Evolutionary conservation across 2,888 invertebrate genomes (phyloP).

Genomic region (Oasisia sp.): DNA sequence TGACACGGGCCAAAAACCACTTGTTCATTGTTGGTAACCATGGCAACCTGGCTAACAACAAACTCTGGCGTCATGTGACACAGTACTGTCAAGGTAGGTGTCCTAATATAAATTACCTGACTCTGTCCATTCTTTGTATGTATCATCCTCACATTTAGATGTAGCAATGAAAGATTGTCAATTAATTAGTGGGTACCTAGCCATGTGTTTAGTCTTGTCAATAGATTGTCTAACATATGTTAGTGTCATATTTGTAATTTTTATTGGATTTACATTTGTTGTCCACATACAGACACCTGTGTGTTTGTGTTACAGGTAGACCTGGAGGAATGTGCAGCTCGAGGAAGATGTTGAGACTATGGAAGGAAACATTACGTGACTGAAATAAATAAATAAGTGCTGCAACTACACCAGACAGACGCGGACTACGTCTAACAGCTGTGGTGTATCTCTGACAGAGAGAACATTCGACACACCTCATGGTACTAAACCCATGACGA

Average conservation of each 20-base stretch:
- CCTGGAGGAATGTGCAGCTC: neutral
- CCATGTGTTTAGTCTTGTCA: neutral
- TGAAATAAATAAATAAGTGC: neutral
- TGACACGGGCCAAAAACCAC: constrained; percentile 56
- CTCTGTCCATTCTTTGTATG: neutral
- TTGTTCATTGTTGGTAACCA: constrained; percentile 54
- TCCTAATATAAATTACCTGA: neutral
- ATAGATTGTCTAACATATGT: neutral
- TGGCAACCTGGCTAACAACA: constrained; percentile 49
- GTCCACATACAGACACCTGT: neutral
- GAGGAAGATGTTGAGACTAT: neutral
- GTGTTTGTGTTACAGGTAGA: neutral
- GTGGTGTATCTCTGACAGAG: neutral
- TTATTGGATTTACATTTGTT: too few species aligned
- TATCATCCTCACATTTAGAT: too few species aligned
- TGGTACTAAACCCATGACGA: neutral
- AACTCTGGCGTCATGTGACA: constrained; percentile 51
- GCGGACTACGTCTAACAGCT: neutral
- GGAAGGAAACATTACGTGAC: neutral
- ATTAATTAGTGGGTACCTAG: neutral
- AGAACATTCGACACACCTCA: neutral
- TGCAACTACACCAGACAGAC: neutral
- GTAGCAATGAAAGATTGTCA: neutral
- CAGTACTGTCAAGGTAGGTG: constrained; percentile 48
- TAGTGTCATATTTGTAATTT: too few species aligned